These are phyloP conservation scores for Aphodius sticticus DNA, from an alignment of 2,888 invertebrate genomes.

Conservation along the genomic window DNA sequence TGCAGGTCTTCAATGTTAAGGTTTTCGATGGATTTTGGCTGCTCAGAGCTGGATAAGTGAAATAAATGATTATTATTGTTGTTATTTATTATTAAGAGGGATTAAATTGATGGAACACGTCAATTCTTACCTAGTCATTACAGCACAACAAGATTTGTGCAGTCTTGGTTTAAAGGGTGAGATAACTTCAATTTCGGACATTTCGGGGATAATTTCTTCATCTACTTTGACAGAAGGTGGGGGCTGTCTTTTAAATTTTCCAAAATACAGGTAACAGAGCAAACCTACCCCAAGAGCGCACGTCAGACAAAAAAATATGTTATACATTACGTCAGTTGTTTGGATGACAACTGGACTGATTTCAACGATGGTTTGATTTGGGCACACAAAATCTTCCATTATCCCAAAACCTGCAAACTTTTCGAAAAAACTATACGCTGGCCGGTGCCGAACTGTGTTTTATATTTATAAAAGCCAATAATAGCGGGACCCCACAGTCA, in stretches of 20 bases:
- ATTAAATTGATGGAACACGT: background rate
- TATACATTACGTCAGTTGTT: background rate
- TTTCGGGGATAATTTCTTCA: conserved; percentile 7
- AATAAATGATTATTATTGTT: background rate
- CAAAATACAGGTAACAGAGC: background rate
- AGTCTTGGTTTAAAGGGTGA: background rate
- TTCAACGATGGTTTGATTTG: conserved; percentile 13
- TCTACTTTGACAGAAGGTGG: background rate
- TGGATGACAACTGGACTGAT: conserved; percentile 6
- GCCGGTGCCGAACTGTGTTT: conserved; percentile 6
- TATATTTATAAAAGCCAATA: conserved; percentile 25
- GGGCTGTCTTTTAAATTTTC: background rate
- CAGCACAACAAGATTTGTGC: conserved; percentile 10
- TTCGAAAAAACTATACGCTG: background rate
- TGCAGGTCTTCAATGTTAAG: conserved; percentile 36
- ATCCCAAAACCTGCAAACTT: background rate
- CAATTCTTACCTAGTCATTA: conserved; percentile 7
- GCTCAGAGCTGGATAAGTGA: conserved; percentile 29
- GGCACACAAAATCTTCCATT: conserved; percentile 21
- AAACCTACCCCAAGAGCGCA: background rate
- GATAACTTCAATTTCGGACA: background rate
- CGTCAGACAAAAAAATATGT: background rate
- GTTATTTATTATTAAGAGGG: background rate
- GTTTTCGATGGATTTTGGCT: conserved; percentile 33
- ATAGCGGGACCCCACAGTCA: conserved; percentile 33